Conservation (phyloP, 2,113 vertebrate genomes). For the Cavia aperea region DNA sequence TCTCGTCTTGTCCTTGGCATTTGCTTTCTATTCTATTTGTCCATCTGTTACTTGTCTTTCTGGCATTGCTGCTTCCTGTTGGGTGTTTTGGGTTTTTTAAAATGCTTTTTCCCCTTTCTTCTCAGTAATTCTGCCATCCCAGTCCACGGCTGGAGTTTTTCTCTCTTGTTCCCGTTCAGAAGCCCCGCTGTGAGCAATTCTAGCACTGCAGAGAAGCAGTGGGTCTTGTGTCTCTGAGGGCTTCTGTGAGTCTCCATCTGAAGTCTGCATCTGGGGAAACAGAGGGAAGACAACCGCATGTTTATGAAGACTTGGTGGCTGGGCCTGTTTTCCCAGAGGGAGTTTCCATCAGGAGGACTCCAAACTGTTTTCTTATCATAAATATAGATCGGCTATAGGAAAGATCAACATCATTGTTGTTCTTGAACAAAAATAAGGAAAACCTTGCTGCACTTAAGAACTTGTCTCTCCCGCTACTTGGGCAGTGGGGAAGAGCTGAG, state of each 20-base stretch:
- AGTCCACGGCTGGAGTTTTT: neutral
- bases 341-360: neutral
- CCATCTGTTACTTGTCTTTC: slow-evolving; percentile 81
- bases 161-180: neutral
- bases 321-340: neutral
- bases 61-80: slow-evolving; percentile 65
- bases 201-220: neutral
- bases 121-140: neutral
- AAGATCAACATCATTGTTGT: neutral
- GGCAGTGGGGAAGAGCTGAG: neutral
- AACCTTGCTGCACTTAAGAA: neutral
- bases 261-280: neutral
- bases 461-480: neutral
- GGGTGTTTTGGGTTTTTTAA: slow-evolving; percentile 22
- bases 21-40: slow-evolving; percentile 77
- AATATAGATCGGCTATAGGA: neutral
- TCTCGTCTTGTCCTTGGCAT: slow-evolving; percentile 75
- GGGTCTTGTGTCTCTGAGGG: neutral
- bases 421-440: neutral
- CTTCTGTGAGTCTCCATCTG: neutral
- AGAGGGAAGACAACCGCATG: fast-evolving
- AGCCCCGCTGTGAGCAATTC: neutral
- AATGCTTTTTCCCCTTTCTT: neutral
- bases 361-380: neutral
- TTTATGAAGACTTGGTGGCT: no score